Base-by-base conservation (phyloP, 1,140 invertebrate genomes). In the Aphis craccivora region DNA sequence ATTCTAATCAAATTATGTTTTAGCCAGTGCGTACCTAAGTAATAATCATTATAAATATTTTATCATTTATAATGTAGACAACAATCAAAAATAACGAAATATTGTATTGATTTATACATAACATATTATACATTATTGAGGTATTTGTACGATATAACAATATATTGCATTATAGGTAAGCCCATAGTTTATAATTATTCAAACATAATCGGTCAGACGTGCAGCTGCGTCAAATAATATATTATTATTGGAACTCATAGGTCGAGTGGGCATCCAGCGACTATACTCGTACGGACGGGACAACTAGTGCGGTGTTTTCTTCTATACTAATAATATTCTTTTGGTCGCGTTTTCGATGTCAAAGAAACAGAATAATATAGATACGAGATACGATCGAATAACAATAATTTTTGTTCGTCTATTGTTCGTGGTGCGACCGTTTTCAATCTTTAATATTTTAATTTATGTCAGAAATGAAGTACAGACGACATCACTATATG, bases 401-500 rank as follows among this genome's bases (percentile, higher is more conserved):
- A 60, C 55, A 76, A 76, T 76, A 76, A 76, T 76, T 76, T 76
- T 76, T n/a, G 11, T 76, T n/a, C 30, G 6, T 67, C 60, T 76
- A 35, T 76, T 76, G 60, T 76, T 1, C 60, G 30, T n/a, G 14
- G 18, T 11, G 60, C 30, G n/a, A 76, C 60, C 60, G 30, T 76
- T 76, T 76, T 76, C n/a, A 76, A 76, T 76, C 60, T 76, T n/a
- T 76, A 76, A 76, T 76, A 76, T 76, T 76, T n/a, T 76, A 76
- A 76, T 76, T 76, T 76, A 76, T 35, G 30, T 18, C 60, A 76
- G 14, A 25, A 76, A 76, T n/a, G 30, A 76, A 14, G 60, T 14
- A 18, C 60, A 76, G 30, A 76, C 60, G 60, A 76, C 18, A 76
- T 76, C 18, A n/a, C 60, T 76, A n/a, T 55, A 60, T n/a, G 60